Base-by-base conservation (phyloP, 2,888 invertebrate species). In the Ethmia dodecea region DNA sequence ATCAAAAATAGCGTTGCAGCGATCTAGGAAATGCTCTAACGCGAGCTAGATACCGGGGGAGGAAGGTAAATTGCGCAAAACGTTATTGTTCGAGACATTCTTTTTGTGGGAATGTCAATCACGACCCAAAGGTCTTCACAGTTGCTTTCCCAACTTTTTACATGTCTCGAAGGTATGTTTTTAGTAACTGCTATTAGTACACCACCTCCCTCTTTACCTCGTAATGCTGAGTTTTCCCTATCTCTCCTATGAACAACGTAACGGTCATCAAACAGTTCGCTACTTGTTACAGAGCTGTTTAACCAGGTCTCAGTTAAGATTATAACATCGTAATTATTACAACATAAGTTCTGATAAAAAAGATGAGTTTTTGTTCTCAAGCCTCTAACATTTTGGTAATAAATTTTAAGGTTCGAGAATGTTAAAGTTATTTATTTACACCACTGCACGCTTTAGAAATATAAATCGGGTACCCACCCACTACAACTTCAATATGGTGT, bases 231-330 rank as follows among this genome's bases (percentile, higher is more conserved):
- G n/a, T n/a, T n/a, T 10, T 37, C 35, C 10, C 47, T 41, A 28
- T 47, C 49, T 14, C 42, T 32, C 18, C 44, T 45, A 28, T 46
- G 47, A 8, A 50, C 42, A n/a, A 15, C 20, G 27, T 45, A 49
- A 8, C 34, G 38, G 13, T 40, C 34, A 22, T 43, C 41, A 35
- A 50, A 50, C 5, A 47, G 33, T 26, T 50, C 47, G 2, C 26
- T 6, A 14, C 36, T 39, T 16, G 8, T 32, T 8, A 49, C 33
- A 1, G 32, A 20, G 10, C 28, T 14, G 15, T 42, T 38, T 3
- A 46, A 27, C 46, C 46, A 46, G 4, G 43, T 43, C 26, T 46
- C 41, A 5, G 35, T 42, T 2, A 43, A 25, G 3, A 43, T 14
- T n/a, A 42, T 35, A 6, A 43, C 28, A 30, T 49, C 47, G 31